phyloP scores from a whole-genome alignment of 2,888 invertebrate species.

The Acrocera orbiculus region DNA sequence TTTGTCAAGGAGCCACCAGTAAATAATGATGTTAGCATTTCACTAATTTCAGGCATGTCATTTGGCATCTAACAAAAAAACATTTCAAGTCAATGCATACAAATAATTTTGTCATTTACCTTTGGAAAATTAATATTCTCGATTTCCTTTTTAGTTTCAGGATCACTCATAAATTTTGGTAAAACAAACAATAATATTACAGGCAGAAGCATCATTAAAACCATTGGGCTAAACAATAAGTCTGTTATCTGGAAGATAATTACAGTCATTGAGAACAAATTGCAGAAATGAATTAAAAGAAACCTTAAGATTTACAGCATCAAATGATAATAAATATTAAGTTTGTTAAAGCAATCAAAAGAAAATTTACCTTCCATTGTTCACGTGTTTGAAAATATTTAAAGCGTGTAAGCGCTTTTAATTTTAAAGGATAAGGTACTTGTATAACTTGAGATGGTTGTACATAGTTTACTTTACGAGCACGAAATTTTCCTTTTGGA shows the following conservation, averaged over 20 bases:
- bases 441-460: conserved; percentile 82
- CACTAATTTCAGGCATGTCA: conserved; percentile 90
- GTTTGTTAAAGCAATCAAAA: not conserved
- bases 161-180: conserved; percentile 95
- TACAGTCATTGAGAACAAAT: no score
- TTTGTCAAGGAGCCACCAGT: conserved; percentile 42
- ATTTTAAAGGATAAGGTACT: conserved; percentile 79
- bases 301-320: no score
- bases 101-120: conserved; percentile 12
- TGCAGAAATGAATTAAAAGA: no score
- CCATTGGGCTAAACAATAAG: conserved; percentile 93
- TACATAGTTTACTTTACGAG: conserved; percentile 83
- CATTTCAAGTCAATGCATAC: not conserved
- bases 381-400: conserved; percentile 87
- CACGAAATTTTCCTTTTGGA: conserved; percentile 90
- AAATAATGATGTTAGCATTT: conserved; percentile 76
- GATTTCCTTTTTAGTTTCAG: conserved; percentile 90
- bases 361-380: conserved; percentile 58
- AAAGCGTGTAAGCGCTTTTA: conserved; percentile 65
- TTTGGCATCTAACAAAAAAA: conserved; percentile 53
- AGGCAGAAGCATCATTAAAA: conserved; percentile 93
- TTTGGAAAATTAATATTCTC: conserved; percentile 57
- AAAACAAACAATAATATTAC: conserved; percentile 76
- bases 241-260: conserved; percentile 49
- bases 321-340: not conserved